Evolutionary conservation across 2,888 invertebrate genomes (phyloP).

Genomic region (Aradus depressus): DNA sequence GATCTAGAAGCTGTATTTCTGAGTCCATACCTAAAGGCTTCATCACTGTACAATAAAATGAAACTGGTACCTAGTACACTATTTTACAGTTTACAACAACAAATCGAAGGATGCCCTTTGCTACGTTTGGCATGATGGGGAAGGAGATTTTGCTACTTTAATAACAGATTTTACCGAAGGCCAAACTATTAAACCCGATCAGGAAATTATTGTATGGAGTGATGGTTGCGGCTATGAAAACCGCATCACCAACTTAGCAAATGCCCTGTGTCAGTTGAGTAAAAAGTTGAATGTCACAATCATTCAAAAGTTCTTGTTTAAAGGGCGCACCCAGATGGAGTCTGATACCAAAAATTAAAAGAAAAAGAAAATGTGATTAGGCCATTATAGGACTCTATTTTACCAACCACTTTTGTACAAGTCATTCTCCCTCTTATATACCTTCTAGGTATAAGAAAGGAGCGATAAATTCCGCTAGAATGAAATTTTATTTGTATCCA

Average conservation of each 20-base stretch:
- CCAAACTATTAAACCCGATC: background rate
- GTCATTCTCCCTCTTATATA: too few species aligned
- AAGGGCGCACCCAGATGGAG: too few species aligned
- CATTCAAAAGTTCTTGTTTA: slow-evolving; percentile 32
- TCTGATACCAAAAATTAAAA: too few species aligned
- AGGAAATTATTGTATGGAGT: slow-evolving; percentile 29
- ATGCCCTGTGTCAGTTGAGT: slow-evolving; percentile 29
- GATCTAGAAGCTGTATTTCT: slow-evolving; percentile 27
- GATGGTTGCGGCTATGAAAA: slow-evolving; percentile 12
- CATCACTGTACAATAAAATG: slow-evolving; percentile 26
- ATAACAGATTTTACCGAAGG: slow-evolving; percentile 10
- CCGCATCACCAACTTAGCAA: slow-evolving; percentile 25
- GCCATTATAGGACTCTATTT: too few species aligned
- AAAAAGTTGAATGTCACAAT: slow-evolving; percentile 27
- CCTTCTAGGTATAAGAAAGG: too few species aligned
- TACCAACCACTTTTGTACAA: too few species aligned
- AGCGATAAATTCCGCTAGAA: too few species aligned
- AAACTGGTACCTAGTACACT: slow-evolving; percentile 27
- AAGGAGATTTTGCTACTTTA: slow-evolving; percentile 19
- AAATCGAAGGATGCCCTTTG: slow-evolving; percentile 43
- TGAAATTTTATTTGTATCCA: too few species aligned
- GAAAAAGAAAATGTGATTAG: too few species aligned
- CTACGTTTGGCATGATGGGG: slow-evolving; percentile 38
- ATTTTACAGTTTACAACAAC: slow-evolving; percentile 36
- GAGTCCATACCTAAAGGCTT: slow-evolving; percentile 25